These are phyloP conservation scores for Oreonectes daqikongensis DNA, from an alignment of 2,797 vertebrate species.

Conservation along the genomic window DNA sequence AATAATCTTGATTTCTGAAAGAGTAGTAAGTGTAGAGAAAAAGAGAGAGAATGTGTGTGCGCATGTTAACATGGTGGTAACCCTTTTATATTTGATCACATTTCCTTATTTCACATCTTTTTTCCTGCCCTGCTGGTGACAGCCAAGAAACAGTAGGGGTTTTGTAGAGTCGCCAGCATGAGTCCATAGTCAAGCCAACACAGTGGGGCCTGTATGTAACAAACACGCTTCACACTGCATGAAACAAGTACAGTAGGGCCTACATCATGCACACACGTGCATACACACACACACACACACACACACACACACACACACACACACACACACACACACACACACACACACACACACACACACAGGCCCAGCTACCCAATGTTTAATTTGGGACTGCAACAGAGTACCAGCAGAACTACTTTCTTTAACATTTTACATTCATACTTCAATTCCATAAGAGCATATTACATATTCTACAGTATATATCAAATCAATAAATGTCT, in stretches of 20 bases:
- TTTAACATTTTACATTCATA: background rate
- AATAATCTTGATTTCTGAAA: constrained; percentile 36
- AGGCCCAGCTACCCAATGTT: background rate
- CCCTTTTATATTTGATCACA: constrained; percentile 45
- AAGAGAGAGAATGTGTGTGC: background rate
- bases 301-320: background rate
- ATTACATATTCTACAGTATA: background rate
- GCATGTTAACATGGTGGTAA: constrained; percentile 35
- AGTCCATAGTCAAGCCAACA: constrained; percentile 55
- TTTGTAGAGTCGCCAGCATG: constrained; percentile 58
- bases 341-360: constrained; percentile 15
- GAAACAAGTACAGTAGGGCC: constrained; percentile 41
- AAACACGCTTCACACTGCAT: constrained; percentile 44
- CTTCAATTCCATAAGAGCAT: background rate
- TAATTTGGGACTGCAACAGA: constrained; percentile 1
- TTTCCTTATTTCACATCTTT: constrained; percentile 53
- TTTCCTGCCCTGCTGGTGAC: constrained; percentile 57
- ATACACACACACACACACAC: constrained; percentile 4
- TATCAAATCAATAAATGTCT: background rate
- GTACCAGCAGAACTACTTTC: background rate
- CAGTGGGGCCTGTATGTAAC: constrained; percentile 53
- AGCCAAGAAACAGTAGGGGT: constrained; percentile 58
- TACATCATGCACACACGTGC: constrained; percentile 4
- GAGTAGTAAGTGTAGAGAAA: constrained; percentile 25
- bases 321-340: background rate